A percentile compares a stretch with the other conserved stretches of the same genome.
Conservation (phyloP, 2,888 invertebrate genomes). For the Cerceris rybyensis region DNA sequence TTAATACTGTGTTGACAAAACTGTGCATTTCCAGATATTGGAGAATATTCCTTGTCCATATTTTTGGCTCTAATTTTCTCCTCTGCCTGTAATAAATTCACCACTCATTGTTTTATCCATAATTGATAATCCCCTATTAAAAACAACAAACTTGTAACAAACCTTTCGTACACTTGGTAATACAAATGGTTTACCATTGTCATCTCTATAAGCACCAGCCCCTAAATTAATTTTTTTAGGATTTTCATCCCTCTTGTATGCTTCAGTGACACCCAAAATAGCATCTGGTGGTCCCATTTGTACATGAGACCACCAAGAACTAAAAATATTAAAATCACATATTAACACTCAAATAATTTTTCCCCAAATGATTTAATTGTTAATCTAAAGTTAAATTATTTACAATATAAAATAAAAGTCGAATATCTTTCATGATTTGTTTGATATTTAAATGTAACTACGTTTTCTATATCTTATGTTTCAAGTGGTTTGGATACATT, state of each 20-base stretch:
- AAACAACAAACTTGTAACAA: slow-evolving; percentile 22
- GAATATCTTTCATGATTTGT: neutral
- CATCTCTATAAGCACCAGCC: slow-evolving; percentile 98
- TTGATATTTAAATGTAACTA: too few relatives aligned
- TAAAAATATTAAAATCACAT: slow-evolving; percentile 75
- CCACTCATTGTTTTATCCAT: neutral
- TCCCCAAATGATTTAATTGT: neutral
- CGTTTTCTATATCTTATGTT: too few relatives aligned
- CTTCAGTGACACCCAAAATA: slow-evolving; percentile 98
- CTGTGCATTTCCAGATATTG: slow-evolving; percentile 92
- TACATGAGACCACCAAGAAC: slow-evolving; percentile 94
- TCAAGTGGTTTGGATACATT: too few relatives aligned
- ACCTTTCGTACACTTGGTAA: slow-evolving; percentile 93
- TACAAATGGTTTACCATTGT: slow-evolving; percentile 97
- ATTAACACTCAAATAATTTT: too few relatives aligned
- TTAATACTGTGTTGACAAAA: slow-evolving; percentile 93
- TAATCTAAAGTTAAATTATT: neutral
- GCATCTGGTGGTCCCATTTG: slow-evolving; percentile 99
- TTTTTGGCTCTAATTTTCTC: slow-evolving; percentile 86
- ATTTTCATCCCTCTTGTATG: slow-evolving; percentile 94
- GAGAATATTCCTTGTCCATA: slow-evolving; percentile 97
- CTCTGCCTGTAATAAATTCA: slow-evolving; percentile 88
- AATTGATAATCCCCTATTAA: neutral
- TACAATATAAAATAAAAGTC: neutral
- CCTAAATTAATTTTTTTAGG: slow-evolving; percentile 98